Evolutionary conservation across 2,797 vertebrate genomes (phyloP).

Genomic region (Astyanax mexicanus): DNA sequence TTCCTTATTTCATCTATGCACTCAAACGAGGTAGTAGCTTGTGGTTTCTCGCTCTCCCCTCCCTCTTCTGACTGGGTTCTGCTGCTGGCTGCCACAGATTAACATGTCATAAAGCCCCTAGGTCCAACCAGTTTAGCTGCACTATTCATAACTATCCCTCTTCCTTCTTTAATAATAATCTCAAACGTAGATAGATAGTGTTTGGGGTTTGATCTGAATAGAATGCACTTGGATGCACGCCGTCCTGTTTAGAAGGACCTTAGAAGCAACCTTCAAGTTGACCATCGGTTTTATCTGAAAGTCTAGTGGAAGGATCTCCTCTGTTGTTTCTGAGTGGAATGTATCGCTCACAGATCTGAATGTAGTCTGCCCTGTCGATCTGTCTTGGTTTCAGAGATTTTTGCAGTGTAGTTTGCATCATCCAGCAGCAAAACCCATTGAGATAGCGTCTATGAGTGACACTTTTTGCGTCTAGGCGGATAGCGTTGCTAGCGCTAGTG

Average conservation of each 20-base stretch:
- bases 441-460: slow-evolving; percentile 45
- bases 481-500: slow-evolving; percentile 14
- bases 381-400: not conserved
- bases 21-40: slow-evolving; percentile 87
- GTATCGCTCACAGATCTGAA: slow-evolving; percentile 42
- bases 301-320: not conserved
- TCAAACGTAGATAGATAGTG: not conserved
- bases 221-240: not conserved
- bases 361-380: slow-evolving; percentile 23
- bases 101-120: slow-evolving; percentile 42
- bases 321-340: slow-evolving; percentile 19
- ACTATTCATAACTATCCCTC: slow-evolving; percentile 2
- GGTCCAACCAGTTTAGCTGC: slow-evolving; percentile 30
- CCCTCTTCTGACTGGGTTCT: slow-evolving; percentile 60
- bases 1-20: slow-evolving; percentile 99
- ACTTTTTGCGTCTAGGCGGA: not conserved
- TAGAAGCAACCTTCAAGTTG: no score
- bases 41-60: slow-evolving; percentile 65
- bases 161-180: no score
- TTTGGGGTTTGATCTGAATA: slow-evolving; percentile 37
- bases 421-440: slow-evolving; percentile 67
- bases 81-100: slow-evolving; percentile 65
- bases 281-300: no score
- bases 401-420: slow-evolving; percentile 48
- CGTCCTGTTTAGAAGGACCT: not conserved